Conservation (phyloP, 2,113 vertebrate genomes). For the Thomomys bottae region DNA sequence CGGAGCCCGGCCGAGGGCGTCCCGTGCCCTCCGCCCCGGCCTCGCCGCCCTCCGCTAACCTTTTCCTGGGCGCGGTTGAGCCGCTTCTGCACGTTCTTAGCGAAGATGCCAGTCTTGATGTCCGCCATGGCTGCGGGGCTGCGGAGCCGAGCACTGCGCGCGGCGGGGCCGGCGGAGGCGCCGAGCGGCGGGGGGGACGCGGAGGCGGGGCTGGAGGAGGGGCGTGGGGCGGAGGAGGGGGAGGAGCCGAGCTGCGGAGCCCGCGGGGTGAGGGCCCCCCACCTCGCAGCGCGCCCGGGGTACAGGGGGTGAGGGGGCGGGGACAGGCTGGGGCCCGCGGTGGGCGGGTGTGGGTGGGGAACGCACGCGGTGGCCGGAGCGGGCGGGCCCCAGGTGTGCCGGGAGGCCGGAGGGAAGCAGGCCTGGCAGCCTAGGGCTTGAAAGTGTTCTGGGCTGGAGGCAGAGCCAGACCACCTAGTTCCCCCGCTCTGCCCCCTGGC, state of each 20-base stretch:
- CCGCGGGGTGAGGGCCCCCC: no score
- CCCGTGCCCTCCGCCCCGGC: background rate
- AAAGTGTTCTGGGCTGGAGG: background rate
- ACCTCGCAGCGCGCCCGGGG: background rate
- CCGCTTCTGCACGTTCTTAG: conserved; percentile 97
- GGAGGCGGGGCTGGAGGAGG: background rate
- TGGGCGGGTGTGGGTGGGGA: background rate
- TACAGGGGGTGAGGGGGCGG: background rate
- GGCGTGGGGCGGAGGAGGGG: background rate
- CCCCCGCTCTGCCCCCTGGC: no score
- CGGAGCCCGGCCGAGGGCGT: background rate
- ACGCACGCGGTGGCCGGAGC: background rate
- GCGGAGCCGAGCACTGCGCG: conserved; percentile 56
- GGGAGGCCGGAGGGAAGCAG: background rate
- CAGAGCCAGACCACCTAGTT: background rate
- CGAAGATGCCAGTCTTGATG: conserved; percentile 97
- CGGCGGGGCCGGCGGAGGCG: conserved; percentile 56
- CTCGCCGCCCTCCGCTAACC: conserved; percentile 83
- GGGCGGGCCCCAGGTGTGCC: background rate
- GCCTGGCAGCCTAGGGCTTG: background rate
- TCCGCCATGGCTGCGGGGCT: conserved; percentile 93
- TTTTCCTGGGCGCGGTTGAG: conserved; percentile 97
- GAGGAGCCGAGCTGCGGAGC: background rate
- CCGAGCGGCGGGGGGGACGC: background rate
- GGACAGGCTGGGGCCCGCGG: background rate